Conservation (phyloP, 2,888 invertebrate species). For the Neuroscelio doddi region DNA sequence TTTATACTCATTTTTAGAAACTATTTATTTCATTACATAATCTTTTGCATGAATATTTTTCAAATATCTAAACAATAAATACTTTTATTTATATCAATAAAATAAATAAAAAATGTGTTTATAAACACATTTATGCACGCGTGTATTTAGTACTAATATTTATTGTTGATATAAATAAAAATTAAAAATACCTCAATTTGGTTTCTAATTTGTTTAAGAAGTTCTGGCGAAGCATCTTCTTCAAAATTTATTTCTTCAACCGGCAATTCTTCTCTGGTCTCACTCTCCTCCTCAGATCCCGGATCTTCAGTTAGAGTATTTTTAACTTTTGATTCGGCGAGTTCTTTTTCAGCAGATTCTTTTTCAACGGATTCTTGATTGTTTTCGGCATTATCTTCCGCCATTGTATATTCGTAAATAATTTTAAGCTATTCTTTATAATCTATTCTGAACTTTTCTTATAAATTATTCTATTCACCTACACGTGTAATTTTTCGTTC, state of each 20-base stretch:
- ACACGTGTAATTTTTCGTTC: too few species aligned
- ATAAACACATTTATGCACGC: too few species aligned
- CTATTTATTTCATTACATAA: too few species aligned
- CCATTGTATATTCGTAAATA: constrained; percentile 7
- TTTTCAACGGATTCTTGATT: constrained; percentile 45
- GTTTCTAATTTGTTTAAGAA: constrained; percentile 56
- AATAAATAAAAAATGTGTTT: too few species aligned
- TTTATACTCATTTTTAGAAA: too few species aligned
- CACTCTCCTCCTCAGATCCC: neutral
- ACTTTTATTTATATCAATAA: too few species aligned
- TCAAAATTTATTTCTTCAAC: constrained; percentile 48
- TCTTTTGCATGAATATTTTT: too few species aligned
- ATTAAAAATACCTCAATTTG: constrained; percentile 47
- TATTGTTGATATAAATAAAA: neutral
- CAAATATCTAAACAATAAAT: too few species aligned
- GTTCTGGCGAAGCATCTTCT: constrained; percentile 39
- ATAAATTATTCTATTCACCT: neutral
- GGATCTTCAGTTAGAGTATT: constrained; percentile 23
- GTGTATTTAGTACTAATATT: too few species aligned
- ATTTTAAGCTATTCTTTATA: neutral
- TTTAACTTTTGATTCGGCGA: constrained; percentile 48
- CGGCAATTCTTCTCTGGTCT: constrained; percentile 14
- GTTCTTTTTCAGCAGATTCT: constrained; percentile 30
- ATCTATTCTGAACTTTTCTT: neutral
- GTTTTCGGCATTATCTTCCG: constrained; percentile 52